phyloP scores from a whole-genome alignment of 1,140 invertebrate species.

The Heliconius hermathena region DNA sequence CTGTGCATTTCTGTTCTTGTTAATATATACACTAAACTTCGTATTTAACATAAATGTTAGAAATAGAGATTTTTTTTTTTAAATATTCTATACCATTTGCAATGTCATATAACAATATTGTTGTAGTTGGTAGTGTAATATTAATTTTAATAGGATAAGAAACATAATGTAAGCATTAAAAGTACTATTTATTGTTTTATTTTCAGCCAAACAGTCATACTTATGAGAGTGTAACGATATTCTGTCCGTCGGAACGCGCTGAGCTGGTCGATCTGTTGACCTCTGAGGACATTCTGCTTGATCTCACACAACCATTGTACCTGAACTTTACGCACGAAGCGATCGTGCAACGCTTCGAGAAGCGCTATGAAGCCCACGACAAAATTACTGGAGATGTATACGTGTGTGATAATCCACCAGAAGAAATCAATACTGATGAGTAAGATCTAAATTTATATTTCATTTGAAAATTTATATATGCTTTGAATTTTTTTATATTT shows the following conservation, averaged over 20 bases:
- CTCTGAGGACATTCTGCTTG: conserved; percentile 88
- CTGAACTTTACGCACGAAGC: conserved; percentile 91
- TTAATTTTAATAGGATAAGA: too few species aligned
- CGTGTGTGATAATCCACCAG: conserved; percentile 84
- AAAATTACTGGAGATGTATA: conserved; percentile 90
- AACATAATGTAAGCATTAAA: background rate
- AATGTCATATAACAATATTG: background rate
- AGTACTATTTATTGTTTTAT: background rate
- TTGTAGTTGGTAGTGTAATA: too few species aligned
- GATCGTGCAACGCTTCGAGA: conserved; percentile 88
- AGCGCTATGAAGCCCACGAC: conserved; percentile 85
- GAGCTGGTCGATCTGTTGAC: conserved; percentile 86
- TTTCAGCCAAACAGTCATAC: conserved; percentile 87
- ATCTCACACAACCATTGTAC: conserved; percentile 89
- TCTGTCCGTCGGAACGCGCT: conserved; percentile 88
- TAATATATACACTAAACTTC: background rate
- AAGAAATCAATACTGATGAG: conserved; percentile 82
- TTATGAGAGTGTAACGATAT: conserved; percentile 91
- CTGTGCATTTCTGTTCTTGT: background rate
- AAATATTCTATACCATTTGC: background rate
- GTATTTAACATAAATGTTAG: background rate
- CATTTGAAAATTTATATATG: background rate
- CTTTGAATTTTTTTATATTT: background rate
- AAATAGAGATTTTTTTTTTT: background rate
- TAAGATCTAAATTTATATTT: conserved; percentile 50